A percentile compares a stretch with the other conserved stretches of the same genome.
Evolutionary conservation across 1,140 invertebrate genomes (phyloP).

Genomic region (Paramacrobiotus metropolitanus): DNA sequence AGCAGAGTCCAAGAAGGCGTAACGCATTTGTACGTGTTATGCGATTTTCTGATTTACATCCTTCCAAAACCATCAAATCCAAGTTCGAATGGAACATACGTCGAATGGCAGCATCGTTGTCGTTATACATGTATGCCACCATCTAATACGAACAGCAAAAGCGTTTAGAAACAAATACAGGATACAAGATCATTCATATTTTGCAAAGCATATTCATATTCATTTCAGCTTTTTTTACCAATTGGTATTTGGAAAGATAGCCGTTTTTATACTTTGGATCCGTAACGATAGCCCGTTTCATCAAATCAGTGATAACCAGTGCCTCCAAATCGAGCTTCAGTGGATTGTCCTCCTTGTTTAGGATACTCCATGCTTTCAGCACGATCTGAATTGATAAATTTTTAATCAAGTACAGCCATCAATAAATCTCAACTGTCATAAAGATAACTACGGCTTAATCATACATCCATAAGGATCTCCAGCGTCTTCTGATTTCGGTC

Average conservation of each 20-base stretch:
- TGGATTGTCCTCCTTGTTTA: not conserved
- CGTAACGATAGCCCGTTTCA: not conserved
- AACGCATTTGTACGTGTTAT: not conserved
- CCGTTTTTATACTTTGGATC: not conserved
- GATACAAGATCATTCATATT: too few relatives aligned
- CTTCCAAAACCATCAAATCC: not conserved
- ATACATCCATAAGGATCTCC: not conserved
- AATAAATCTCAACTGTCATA: not conserved
- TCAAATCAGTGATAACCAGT: not conserved
- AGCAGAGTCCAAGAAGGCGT: not conserved
- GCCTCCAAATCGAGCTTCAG: not conserved
- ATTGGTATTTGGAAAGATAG: not conserved
- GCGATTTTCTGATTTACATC: not conserved
- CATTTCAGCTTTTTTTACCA: too few relatives aligned
- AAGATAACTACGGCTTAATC: not conserved
- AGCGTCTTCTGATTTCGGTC: not conserved
- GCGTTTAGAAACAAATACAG: not conserved
- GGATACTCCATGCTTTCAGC: not conserved
- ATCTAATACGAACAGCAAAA: not conserved
- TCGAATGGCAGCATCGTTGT: not conserved
- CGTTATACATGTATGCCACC: not conserved
- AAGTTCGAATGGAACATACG: conserved; percentile 2
- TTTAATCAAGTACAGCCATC: not conserved
- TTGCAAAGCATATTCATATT: too few relatives aligned
- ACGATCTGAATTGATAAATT: not conserved